Base-by-base conservation (phyloP, 2,888 invertebrate genomes). In the Nymphalis c-album region DNA sequence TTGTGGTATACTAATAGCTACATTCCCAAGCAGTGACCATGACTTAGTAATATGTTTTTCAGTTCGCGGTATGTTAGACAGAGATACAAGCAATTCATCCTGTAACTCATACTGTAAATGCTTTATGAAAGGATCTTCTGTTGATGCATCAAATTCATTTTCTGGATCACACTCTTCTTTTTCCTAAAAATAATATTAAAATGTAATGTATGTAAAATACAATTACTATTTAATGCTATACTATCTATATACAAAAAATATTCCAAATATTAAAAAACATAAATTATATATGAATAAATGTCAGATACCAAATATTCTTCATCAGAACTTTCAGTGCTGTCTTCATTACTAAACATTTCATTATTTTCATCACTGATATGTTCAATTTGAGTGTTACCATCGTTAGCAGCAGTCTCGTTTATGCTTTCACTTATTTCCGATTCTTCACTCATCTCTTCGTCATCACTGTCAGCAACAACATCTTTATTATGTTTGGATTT, bases 81-180 rank as follows among this genome's bases (percentile, higher is more conserved):
- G 82, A 4, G 93, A 89, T 62, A 94, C 93, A 35, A 96, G 87
- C 69, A 96, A 83, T 63, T 93, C 93, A 70, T 95, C 93, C 70
- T 92, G 91, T 67, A 97, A 85, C 74, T 96, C 96, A 85, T 94
- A 90, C 68, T 93, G 93, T 7, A 96, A 85, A 85, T 97, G 97
- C 78, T 93, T 92, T 0, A 91, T 88, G 83, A 96, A 97, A 1
- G 96, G 94, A 85, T 96, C 96, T 80, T 86, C 78, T 17, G 79
- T 73, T 17, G 26, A 31, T 31, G 67, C 53, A 61, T 85, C 80
- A 71, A 76, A 71, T 18, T 85, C 83, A 69, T 63, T 73, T 60
- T 85, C 84, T 13, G 60, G 68, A 60, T 84, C 81, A 60, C 75
- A 72, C 64, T 81, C 81, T 65, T 80, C 74, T 51, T 69, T 69